These are phyloP conservation scores for Cantharis lateralis DNA, from an alignment of 2,888 invertebrate species.

Conservation along the genomic window DNA sequence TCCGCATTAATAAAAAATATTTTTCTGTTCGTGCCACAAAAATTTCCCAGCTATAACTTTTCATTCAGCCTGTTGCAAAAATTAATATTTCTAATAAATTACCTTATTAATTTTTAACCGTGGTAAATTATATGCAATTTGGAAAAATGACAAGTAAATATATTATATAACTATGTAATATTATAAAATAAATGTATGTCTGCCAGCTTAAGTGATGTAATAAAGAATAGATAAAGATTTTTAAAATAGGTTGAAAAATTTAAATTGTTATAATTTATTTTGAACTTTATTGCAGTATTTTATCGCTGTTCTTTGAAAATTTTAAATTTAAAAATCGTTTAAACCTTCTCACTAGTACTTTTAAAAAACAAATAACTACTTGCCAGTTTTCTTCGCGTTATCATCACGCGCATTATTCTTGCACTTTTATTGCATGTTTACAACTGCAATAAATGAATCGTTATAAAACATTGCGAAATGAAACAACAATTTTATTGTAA, in stretches of 20 bases:
- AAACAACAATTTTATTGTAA: neutral
- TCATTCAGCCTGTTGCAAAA: neutral
- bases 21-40: neutral
- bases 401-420: neutral
- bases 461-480: neutral
- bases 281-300: neutral
- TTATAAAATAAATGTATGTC: neutral
- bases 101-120: neutral
- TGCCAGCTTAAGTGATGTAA: neutral
- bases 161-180: neutral
- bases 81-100: neutral
- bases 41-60: neutral
- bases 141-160: neutral
- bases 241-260: neutral
- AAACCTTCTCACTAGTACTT: neutral
- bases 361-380: neutral
- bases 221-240: neutral
- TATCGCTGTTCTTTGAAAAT: neutral
- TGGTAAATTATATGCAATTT: neutral
- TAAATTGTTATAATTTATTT: neutral
- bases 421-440: neutral
- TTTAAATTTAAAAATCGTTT: neutral
- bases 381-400: neutral
- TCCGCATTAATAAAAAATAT: neutral
- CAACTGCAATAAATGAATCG: neutral